Base-by-base conservation (phyloP, 2,797 vertebrate genomes). In the Caiman crocodilus region DNA sequence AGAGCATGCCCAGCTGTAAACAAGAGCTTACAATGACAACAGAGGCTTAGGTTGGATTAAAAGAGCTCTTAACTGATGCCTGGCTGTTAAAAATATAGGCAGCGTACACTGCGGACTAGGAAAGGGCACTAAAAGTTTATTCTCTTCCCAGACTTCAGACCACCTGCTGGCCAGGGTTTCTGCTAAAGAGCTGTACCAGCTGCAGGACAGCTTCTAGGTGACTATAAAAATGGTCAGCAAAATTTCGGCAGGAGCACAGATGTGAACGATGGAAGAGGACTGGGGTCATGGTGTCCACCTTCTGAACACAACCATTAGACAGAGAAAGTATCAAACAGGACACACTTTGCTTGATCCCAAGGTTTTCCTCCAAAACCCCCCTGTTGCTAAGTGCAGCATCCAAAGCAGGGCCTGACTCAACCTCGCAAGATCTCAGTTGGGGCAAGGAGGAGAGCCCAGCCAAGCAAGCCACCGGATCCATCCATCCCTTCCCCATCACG, bases 11-110 rank as follows among this genome's bases (percentile, higher is more conserved):
- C 56, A 32, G 35, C 35, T 32, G 75, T 76, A 93, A 88, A 96
- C 25, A 95, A 90, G 85, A 15, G 16, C 86, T 67, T 79, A 50
- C 59, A 76, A 83, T 69, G 90, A 93, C 96, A 96, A 91, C 94
- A 83, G 79, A 28, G 74, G 93, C 90, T 95, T 94, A 95, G 76
- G 89, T 25, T 42, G 87, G 91, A 92, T 87, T 73, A 90, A 67
- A 64, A 7, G 1, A 57, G 32, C 76, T 91, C 91, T 93, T 90
- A 76, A 21, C 60, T 0, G 1, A 86, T 20, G 59, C 55, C 61
- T 42, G 25, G 9, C 57, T 25, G 5, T 56, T 25, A 35, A 25
- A 67, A 56, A n/a, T 26, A 60, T 63, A 59, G 25, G 13, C 28
- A 12, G 25, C 25, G 9, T 17, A 14, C 55, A 9, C 55, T 42